A percentile compares a stretch with the other conserved stretches of the same genome.
These are phyloP conservation scores for Blastobasis adustella DNA, from an alignment of 2,888 invertebrate species.

Conservation along the genomic window DNA sequence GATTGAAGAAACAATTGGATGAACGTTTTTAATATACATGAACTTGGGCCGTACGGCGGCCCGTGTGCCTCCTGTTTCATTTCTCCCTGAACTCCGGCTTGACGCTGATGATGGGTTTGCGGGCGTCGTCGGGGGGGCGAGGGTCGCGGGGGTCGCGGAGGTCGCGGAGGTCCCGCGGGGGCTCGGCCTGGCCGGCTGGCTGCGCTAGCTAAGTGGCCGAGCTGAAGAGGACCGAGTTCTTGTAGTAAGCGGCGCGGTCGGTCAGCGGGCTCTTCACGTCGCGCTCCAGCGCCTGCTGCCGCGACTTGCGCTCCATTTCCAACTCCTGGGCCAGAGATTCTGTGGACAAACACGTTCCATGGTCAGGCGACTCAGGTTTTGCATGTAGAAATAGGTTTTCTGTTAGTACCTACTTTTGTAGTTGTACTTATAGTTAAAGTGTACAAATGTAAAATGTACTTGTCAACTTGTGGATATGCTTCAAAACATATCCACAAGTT, in stretches of 20 bases:
- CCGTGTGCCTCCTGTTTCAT: slow-evolving; percentile 37
- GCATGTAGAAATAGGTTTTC: slow-evolving; percentile 2
- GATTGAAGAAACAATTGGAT: slow-evolving; percentile 38
- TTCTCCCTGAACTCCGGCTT: slow-evolving; percentile 72
- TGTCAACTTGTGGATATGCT: no score
- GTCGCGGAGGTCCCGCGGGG: slow-evolving; percentile 51
- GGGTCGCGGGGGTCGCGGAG: slow-evolving; percentile 54
- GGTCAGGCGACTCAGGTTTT: no score
- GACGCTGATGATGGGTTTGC: slow-evolving; percentile 72
- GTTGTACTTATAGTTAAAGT: no score
- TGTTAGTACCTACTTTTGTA: neutral
- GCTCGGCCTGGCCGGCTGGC: slow-evolving; percentile 60
- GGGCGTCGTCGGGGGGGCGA: slow-evolving; percentile 51
- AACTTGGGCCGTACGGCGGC: slow-evolving; percentile 3
- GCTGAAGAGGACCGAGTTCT: slow-evolving; percentile 92
- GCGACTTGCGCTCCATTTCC: slow-evolving; percentile 90
- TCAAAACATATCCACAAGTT: no score
- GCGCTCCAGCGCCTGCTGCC: slow-evolving; percentile 85
- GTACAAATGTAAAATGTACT: no score
- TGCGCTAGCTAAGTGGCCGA: slow-evolving; percentile 83
- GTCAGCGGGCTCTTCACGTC: slow-evolving; percentile 91
- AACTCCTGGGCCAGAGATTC: slow-evolving; percentile 91
- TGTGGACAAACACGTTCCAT: slow-evolving; percentile 59
- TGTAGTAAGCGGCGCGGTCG: slow-evolving; percentile 88
- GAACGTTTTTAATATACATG: slow-evolving; percentile 27